Evolutionary conservation across 37 sponge, comb jelly and placozoan genomes (phyloP).

Genomic region (Halisarca cf. caerulea): DNA sequence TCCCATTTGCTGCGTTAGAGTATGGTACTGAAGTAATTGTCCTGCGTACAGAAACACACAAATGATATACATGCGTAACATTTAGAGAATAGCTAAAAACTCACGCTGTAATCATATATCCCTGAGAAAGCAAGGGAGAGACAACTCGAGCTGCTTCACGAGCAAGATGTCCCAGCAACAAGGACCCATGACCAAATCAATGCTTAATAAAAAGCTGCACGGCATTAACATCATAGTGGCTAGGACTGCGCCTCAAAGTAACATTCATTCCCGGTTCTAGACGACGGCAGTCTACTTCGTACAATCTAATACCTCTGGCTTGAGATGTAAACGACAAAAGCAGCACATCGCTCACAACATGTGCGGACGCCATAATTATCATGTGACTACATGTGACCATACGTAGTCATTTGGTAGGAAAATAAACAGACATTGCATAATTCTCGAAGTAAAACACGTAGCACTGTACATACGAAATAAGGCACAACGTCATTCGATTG

Average conservation of each 20-base stretch:
- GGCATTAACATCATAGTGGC: not conserved
- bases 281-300: not conserved
- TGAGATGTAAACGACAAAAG: not conserved
- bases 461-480: too few relatives aligned
- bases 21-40: not conserved
- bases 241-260: not conserved
- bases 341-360: not conserved
- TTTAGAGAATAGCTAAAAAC: not conserved
- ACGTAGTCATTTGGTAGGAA: not conserved
- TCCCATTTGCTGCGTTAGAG: not conserved
- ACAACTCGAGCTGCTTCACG: not conserved
- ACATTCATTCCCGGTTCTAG: not conserved
- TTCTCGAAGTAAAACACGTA: too few relatives aligned
- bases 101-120: not conserved
- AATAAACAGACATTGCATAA: not conserved
- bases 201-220: not conserved
- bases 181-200: not conserved
- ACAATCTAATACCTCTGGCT: not conserved
- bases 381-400: constrained; percentile 3
- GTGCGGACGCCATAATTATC: not conserved
- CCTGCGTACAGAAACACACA: not conserved
- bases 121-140: not conserved
- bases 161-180: not conserved
- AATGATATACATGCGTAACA: not conserved
- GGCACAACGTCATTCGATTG: too few relatives aligned